A percentile compares a stretch with the other conserved stretches of the same genome.
Conservation (phyloP, 2,797 vertebrate genomes). For the Oophaga sylvatica region DNA sequence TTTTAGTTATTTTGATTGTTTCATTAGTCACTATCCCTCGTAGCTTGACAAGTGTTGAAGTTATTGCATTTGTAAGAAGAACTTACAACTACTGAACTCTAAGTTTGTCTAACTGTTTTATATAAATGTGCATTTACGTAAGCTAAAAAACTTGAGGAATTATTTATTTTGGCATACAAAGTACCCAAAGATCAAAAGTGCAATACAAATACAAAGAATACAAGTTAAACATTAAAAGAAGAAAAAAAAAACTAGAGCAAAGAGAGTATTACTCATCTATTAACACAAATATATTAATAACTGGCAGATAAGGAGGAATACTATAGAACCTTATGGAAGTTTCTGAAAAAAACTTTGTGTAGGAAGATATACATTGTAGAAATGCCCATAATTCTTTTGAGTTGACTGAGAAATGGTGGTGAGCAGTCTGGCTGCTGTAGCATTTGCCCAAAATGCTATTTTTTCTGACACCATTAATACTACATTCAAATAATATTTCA, state of each 20-base stretch:
- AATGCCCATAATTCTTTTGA: too few species aligned
- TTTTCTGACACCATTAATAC: too few species aligned
- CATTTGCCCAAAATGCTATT: too few species aligned
- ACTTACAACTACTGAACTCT: neutral
- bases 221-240: neutral
- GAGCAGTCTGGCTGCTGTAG: too few species aligned
- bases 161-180: neutral
- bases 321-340: neutral
- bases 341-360: too few species aligned
- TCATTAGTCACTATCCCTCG: too few species aligned
- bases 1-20: too few species aligned
- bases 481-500: too few species aligned
- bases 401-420: too few species aligned
- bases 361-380: too few species aligned
- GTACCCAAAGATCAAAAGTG: neutral
- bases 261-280: neutral
- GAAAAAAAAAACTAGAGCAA: neutral
- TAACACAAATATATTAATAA: neutral
- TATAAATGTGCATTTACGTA: neutral
- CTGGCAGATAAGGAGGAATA: neutral
- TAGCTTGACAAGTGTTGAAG: too few species aligned
- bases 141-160: neutral
- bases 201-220: neutral
- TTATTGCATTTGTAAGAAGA: neutral
- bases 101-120: neutral